These are phyloP conservation scores for Cherax destructor DNA, from an alignment of 1,140 invertebrate genomes.

Conservation along the genomic window DNA sequence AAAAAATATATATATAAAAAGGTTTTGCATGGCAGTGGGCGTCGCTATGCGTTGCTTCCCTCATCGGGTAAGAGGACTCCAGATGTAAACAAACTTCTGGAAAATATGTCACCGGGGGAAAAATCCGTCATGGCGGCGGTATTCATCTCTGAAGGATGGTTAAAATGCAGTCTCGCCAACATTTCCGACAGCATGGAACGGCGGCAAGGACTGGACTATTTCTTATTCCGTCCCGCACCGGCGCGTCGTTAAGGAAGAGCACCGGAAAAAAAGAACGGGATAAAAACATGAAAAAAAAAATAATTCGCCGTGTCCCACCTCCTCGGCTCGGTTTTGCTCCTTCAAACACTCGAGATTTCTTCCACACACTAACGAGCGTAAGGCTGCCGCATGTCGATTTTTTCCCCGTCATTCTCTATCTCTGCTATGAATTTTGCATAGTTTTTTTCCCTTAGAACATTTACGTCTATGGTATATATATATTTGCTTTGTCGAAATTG, in stretches of 20 bases:
- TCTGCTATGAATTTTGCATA: neutral
- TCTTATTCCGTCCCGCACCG: neutral
- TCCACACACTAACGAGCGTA: slow-evolving; percentile 3
- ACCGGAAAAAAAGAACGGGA: neutral
- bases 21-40: neutral
- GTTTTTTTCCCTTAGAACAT: neutral
- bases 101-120: slow-evolving; percentile 7
- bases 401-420: neutral
- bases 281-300: neutral
- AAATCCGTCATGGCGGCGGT: neutral
- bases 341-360: slow-evolving; percentile 7
- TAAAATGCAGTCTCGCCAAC: neutral
- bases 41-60: neutral
- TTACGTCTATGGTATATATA: too few species aligned
- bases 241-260: neutral
- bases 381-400: neutral
- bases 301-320: slow-evolving; percentile 7
- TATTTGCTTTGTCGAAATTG: neutral
- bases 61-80: neutral
- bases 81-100: neutral
- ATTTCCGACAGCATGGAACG: neutral
- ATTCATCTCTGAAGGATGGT: neutral
- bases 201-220: neutral
- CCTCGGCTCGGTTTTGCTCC: neutral
- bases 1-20: neutral